These are phyloP conservation scores for Resseliella maxima DNA, from an alignment of 2,888 invertebrate species.

Conservation along the genomic window DNA sequence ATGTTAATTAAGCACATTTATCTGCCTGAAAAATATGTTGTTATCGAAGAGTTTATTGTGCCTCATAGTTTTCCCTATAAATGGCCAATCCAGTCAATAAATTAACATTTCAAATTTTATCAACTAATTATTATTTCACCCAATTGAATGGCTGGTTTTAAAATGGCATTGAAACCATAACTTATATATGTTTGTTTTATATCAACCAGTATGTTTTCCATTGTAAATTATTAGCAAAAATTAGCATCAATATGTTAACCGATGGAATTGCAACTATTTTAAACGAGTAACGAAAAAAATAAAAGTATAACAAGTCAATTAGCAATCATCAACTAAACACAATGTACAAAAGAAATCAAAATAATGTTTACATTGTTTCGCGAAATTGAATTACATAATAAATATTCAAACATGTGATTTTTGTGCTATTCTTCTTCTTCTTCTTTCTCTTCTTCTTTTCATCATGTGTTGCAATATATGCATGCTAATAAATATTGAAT, in stretches of 20 bases:
- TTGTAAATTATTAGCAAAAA: not conserved
- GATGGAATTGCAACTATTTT: not conserved
- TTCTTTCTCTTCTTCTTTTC: not conserved
- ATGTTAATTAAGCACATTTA: not conserved
- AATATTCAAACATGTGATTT: not conserved
- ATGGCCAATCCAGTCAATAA: not conserved
- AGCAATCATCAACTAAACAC: not conserved
- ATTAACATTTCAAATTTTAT: not conserved
- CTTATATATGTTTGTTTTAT: not conserved
- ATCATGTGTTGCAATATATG: not conserved
- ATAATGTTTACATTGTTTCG: not conserved
- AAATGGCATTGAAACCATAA: not conserved
- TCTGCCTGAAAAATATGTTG: not conserved
- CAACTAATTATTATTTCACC: slow-evolving; percentile 25
- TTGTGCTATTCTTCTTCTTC: not conserved
- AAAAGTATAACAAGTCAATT: slow-evolving; percentile 9
- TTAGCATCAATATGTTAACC: not conserved
- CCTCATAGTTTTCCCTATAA: not conserved
- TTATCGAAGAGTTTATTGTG: not conserved
- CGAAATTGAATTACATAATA: slow-evolving; percentile 19
- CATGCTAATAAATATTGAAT: slow-evolving; percentile 11
- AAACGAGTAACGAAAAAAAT: not conserved
- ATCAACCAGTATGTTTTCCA: not conserved
- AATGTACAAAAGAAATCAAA: not conserved
- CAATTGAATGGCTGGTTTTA: not conserved